Evolutionary conservation across 1,140 invertebrate species (phyloP).

Genomic region (Meloidogyne exigua): DNA sequence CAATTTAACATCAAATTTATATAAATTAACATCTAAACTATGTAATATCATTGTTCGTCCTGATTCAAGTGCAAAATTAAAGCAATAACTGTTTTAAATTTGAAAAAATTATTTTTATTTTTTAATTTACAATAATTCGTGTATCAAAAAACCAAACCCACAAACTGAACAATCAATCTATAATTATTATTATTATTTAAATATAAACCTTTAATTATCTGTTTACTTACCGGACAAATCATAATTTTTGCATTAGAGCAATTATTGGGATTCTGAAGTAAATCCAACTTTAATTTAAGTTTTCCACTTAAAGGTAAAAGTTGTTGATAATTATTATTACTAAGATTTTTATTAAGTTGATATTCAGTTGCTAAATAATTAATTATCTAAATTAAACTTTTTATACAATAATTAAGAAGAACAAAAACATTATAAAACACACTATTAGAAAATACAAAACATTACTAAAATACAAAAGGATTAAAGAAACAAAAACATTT

Average conservation of each 20-base stretch:
- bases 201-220: not conserved
- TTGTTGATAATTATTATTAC: not conserved
- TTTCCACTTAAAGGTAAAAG: slow-evolving; percentile 8
- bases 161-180: not conserved
- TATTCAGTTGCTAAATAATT: not conserved
- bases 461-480: too few species aligned
- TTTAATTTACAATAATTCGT: too few species aligned
- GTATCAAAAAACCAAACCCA: not conserved
- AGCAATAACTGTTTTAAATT: not conserved
- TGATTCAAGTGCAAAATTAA: not conserved
- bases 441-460: too few species aligned
- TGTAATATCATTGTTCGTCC: not conserved
- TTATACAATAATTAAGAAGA: too few species aligned
- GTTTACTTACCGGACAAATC: slow-evolving; percentile 14
- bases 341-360: not conserved
- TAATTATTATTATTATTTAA: too few species aligned
- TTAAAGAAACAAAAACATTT: too few species aligned
- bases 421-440: too few species aligned
- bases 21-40: not conserved
- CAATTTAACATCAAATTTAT: not conserved
- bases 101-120: not conserved
- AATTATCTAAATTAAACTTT: not conserved
- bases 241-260: slow-evolving; percentile 25
- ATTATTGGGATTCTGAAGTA: slow-evolving; percentile 30
- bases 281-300: not conserved